Evolutionary conservation across 1,140 invertebrate genomes (phyloP), one percentile per base, ranked within the genome.

Genomic region (Acromyrmex charruanus): DNA sequence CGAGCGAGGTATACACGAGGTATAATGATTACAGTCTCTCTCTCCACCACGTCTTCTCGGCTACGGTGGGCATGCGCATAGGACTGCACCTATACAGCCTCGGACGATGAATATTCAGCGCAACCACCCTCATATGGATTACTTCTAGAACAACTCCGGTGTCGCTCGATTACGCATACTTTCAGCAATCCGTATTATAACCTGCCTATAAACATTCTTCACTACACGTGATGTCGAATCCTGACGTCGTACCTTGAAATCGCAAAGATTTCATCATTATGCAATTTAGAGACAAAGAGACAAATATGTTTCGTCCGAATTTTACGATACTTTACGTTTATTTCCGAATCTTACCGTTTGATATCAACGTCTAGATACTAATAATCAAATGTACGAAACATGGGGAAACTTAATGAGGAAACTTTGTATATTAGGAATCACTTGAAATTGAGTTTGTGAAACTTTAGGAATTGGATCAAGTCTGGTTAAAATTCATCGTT

Each of bases 1-100:
- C 55, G 69, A 63, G 69, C 68, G 35, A 10, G 68, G 59, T 25
- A 7, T 53, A 21, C 55, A 35, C 68, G 69, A n/a, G 85, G 74
- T 79, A 88, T 88, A 88, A 88, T 88, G 87, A 88, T 88, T 87
- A 87, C 87, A 69, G 71, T 85, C 74, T 72, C 49, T 72, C 49
- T 59, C 74, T 68, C 65, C 44, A 14, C 61, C 63, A 61, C 39
- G 39, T 68, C 75, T 72, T 74, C 28, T 69, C 49, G 39, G 3
- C 86, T 66, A 85, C 51, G 66, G 35, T 51, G 65, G 14, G 77
- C 86, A 72, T 66, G 63, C 80, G 81, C 69, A 44, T 39, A 49
- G 18, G 55, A 49, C 68, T 39, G 68, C 80, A 61, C 51, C 61
- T 61, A 74, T 25, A 84, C 69, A 59, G 31, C 16, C 80, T 49